Conservation (phyloP, 64 coral and sea anemone species). For the Catalaphyllia jardinei region DNA sequence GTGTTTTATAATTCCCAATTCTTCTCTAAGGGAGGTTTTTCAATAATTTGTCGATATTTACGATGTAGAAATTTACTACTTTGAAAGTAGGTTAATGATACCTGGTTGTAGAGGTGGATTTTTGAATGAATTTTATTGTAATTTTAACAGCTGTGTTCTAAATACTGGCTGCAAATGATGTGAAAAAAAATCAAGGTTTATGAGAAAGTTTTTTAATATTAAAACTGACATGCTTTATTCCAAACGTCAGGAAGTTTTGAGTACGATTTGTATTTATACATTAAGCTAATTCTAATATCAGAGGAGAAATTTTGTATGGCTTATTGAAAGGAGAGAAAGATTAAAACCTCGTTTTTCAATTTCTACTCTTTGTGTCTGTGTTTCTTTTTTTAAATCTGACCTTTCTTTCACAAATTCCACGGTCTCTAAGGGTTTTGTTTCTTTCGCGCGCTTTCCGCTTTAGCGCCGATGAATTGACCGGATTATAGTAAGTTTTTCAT, state of each 20-base stretch:
- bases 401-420: conserved; percentile 41
- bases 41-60: conserved; percentile 70
- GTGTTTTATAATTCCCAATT: conserved; percentile 72
- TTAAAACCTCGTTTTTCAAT: conserved; percentile 91
- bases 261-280: conserved; percentile 76
- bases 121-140: conserved; percentile 98
- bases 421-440: conserved; percentile 28
- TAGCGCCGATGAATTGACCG: neutral
- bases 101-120: conserved; percentile 85
- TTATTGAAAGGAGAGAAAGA: conserved; percentile 87
- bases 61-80: conserved; percentile 90
- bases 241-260: conserved; percentile 67
- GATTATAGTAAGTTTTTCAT: conserved; percentile 5
- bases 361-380: conserved; percentile 32
- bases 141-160: conserved; percentile 81
- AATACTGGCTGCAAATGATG: conserved; percentile 67
- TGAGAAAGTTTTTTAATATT: conserved; percentile 88
- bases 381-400: conserved; percentile 27
- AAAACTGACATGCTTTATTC: conserved; percentile 64
- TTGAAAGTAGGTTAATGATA: conserved; percentile 92
- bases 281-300: conserved; percentile 88
- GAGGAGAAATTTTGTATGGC: conserved; percentile 95
- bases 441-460: conserved; percentile 33
- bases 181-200: conserved; percentile 87
- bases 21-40: conserved; percentile 82